These are phyloP conservation scores for Tonatia bakeri DNA, from an alignment of 2,113 vertebrate genomes.

Conservation along the genomic window DNA sequence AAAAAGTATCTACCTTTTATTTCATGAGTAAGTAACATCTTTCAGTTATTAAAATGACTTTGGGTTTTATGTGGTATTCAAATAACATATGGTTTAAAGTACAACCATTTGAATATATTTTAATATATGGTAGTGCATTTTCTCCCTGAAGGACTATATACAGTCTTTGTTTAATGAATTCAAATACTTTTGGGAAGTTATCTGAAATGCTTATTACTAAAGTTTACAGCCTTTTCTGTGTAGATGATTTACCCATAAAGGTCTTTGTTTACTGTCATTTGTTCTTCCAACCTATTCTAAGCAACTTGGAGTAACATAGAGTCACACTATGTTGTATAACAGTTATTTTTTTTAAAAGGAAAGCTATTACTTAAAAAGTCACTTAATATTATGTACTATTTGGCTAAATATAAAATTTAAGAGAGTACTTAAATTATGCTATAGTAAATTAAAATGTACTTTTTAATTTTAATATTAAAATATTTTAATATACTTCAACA, in stretches of 20 bases:
- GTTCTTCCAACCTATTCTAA: conserved; percentile 72
- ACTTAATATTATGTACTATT: conserved; percentile 66
- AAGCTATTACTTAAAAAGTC: conserved; percentile 53
- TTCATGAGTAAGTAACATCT: conserved; percentile 54
- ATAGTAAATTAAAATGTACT: conserved; percentile 74
- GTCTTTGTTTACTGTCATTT: conserved; percentile 60
- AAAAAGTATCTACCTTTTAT: conserved; percentile 68
- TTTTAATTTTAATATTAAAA: conserved; percentile 75
- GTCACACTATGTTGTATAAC: conserved; percentile 59
- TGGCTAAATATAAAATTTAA: conserved; percentile 70
- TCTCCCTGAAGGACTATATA: conserved; percentile 70
- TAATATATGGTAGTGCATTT: conserved; percentile 67
- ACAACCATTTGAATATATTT: conserved; percentile 67
- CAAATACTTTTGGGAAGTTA: conserved; percentile 68
- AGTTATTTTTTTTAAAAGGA: conserved; percentile 69
- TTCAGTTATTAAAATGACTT: conserved; percentile 57
- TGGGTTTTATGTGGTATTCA: conserved; percentile 70
- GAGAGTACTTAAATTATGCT: conserved; percentile 73
- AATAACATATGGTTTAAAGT: conserved; percentile 63
- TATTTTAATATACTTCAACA: conserved; percentile 68
- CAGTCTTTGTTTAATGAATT: conserved; percentile 82
- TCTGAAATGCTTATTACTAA: conserved; percentile 74
- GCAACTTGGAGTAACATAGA: conserved; percentile 64
- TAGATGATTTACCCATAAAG: conserved; percentile 63
- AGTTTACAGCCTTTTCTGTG: conserved; percentile 65